Conservation (phyloP, 2,888 invertebrate species). For the Palloptera scutellata region DNA sequence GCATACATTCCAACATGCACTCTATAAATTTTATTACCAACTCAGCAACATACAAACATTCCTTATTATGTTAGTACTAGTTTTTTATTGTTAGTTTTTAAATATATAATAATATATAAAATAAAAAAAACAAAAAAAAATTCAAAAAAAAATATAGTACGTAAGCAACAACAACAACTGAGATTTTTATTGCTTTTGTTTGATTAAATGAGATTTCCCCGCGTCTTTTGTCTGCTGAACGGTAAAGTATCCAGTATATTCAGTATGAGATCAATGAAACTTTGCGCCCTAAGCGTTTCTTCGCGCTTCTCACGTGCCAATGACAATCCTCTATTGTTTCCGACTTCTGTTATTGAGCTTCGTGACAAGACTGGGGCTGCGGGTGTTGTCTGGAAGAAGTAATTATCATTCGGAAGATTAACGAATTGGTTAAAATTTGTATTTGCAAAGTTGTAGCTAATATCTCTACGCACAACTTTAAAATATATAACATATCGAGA, state of each 20-base stretch:
- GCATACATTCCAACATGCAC: background rate
- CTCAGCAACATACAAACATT: constrained; percentile 11
- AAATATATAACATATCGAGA: too few species aligned
- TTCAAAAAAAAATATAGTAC: constrained; percentile 15
- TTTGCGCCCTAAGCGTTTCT: constrained; percentile 27
- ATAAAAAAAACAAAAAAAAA: constrained; percentile 23
- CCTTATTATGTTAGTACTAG: constrained; percentile 36
- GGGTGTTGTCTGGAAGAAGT: background rate
- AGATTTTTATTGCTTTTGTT: background rate
- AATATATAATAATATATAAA: constrained; percentile 25
- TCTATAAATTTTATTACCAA: constrained; percentile 14
- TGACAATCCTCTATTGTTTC: background rate
- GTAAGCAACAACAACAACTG: constrained; percentile 20
- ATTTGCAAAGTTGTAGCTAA: too few species aligned
- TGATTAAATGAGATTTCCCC: constrained; percentile 7
- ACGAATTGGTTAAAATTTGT: too few species aligned
- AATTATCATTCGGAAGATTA: background rate
- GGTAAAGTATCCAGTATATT: constrained; percentile 44
- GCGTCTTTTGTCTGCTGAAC: constrained; percentile 34
- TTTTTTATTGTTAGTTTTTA: constrained; percentile 33
- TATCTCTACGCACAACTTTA: too few species aligned
- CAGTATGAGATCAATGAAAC: constrained; percentile 43
- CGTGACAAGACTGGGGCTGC: background rate
- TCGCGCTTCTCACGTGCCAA: constrained; percentile 20
- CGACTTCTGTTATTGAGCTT: background rate